phyloP scores from a whole-genome alignment of 2,797 vertebrate genomes.

The Loriculus beryllinus region DNA sequence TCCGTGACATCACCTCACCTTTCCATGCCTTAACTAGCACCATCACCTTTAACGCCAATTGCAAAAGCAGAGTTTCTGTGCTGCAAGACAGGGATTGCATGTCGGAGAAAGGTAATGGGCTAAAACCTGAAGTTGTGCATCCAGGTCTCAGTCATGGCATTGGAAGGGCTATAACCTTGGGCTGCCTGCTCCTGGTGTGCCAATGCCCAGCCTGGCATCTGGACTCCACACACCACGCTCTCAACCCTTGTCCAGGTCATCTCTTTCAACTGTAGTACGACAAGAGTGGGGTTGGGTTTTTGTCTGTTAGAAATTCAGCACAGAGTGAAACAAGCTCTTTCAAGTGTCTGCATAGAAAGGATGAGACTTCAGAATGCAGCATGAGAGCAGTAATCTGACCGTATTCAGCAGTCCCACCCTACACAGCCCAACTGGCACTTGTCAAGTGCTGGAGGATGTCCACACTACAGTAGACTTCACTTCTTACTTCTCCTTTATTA shows the following conservation, averaged over 20 bases:
- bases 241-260: not conserved
- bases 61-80: not conserved
- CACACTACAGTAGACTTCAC: rapidly evolving
- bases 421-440: not conserved
- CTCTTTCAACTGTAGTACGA: not conserved
- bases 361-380: not conserved
- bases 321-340: not conserved
- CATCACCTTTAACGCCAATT: not conserved
- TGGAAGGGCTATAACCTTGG: not conserved
- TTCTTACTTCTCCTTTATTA: not conserved
- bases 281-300: not conserved
- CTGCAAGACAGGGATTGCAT: not conserved
- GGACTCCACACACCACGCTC: not conserved
- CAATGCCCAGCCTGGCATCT: not conserved
- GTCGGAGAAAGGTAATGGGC: not conserved
- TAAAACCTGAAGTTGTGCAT: not conserved
- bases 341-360: not conserved
- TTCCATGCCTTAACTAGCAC: not conserved
- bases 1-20: not conserved
- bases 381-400: rapidly evolving
- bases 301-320: not conserved
- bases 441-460: not conserved
- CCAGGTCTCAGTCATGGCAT: not conserved
- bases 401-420: not conserved
- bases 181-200: not conserved